Evolutionary conservation across 2,113 vertebrate genomes (phyloP), one percentile per base, ranked within the genome.

Genomic region (Hirundichthys speculiger): DNA sequence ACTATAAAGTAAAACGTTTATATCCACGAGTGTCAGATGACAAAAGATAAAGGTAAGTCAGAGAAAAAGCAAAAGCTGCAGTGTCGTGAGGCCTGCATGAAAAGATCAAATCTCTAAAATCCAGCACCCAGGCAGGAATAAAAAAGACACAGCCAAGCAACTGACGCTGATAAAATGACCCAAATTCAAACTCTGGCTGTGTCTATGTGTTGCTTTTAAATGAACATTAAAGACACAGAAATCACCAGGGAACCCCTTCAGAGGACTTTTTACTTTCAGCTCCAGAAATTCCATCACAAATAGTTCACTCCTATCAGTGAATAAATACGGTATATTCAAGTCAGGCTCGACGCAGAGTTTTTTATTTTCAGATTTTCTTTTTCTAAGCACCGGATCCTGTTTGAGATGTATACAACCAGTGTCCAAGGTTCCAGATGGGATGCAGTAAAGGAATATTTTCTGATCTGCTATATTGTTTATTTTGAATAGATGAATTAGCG

Each of bases 101-200:
- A 59, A 45, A 62, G 9, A 46, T 16, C 63, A 62, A 19, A 14
- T 41, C 27, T 70, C 54, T 60, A 13, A 71, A 65, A 76, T 47
- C 16, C 20, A 55, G 42, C 49, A 52, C 27, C 2, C 14, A 38
- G 24, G 43, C 21, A 42, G 12, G 43, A 50, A 60, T 39, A 49
- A 64, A 67, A n/a, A 72, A 51, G 25, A 46, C 22, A 64, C 0
- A 52, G 38, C 30, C 34, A 30, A 13, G 9, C 40, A 34, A 48
- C 55, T 46, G 40, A 51, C 40, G 49, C 4, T 58, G 43, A 73
- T 58, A 69, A 73, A 70, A 62, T 77, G 27, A 82, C 75, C 69
- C 56, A 41, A 69, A 72, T 79, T 76, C 59, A 64, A 4, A 52
- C 43, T 69, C n/a, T 40, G 21, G 20, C 18, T 73, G 53, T 38